A percentile compares a stretch with the other conserved stretches of the same genome.
Conservation (phyloP, 2,797 vertebrate species). For the Neoniphon sammara region DNA sequence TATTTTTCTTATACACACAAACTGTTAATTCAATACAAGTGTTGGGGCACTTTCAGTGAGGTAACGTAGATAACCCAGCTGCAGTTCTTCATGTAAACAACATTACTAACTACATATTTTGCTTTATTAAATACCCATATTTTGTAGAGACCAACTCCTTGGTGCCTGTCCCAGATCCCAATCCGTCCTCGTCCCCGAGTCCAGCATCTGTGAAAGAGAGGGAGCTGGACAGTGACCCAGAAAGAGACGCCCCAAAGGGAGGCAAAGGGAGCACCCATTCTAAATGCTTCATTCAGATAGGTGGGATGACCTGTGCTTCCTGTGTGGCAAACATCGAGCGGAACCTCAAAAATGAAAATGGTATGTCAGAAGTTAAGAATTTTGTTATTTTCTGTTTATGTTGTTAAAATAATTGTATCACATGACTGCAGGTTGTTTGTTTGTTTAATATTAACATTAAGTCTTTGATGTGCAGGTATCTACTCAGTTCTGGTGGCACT, state of each 20-base stretch:
- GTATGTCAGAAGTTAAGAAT: constrained; percentile 76
- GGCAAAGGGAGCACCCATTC: constrained; percentile 69
- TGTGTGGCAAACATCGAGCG: constrained; percentile 98
- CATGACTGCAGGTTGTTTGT: neutral
- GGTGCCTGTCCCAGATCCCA: constrained; percentile 64
- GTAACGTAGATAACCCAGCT: neutral
- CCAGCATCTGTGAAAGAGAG: constrained; percentile 56
- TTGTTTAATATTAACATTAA: constrained; percentile 10
- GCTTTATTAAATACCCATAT: neutral
- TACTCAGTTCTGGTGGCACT: constrained; percentile 93
- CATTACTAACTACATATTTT: neutral
- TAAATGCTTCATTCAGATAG: constrained; percentile 95
- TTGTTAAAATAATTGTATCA: accelerated
- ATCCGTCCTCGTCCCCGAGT: constrained; percentile 56
- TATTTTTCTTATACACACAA: too few relatives aligned
- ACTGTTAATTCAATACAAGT: neutral
- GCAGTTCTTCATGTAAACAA: neutral
- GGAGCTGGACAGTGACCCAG: constrained; percentile 66
- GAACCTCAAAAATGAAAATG: constrained; percentile 93
- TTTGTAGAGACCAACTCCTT: constrained; percentile 80
- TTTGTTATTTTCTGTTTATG: neutral
- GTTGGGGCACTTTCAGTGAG: neutral
- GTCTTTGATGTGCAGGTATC: constrained; percentile 83
- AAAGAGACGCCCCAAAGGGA: constrained; percentile 50
- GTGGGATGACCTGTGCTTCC: constrained; percentile 97